A percentile compares a stretch with the other conserved stretches of the same genome.
These are phyloP conservation scores for Acrocyrtus sp. DNA, from an alignment of 2,888 invertebrate species.

Conservation along the genomic window DNA sequence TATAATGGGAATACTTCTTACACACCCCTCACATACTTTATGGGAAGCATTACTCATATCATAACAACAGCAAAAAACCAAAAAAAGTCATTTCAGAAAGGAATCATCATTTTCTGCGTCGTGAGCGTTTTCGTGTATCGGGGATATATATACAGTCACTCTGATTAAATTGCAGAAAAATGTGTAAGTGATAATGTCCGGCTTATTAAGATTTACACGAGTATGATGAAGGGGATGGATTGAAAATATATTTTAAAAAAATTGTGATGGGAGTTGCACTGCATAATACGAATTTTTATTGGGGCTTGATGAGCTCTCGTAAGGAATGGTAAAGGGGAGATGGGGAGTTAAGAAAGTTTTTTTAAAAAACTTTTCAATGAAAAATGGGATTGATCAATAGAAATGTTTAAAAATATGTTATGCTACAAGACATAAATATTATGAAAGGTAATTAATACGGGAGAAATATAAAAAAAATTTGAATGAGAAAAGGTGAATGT, in stretches of 20 bases:
- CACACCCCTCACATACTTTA: conserved; percentile 61
- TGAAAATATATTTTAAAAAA: background rate
- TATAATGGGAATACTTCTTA: conserved; percentile 11
- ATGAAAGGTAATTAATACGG: background rate
- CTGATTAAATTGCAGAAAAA: background rate
- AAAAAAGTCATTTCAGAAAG: conserved; percentile 39
- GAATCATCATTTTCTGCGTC: conserved; percentile 11
- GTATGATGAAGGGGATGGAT: background rate
- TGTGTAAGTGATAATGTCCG: conserved; percentile 6
- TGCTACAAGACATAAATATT: background rate
- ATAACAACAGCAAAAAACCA: conserved; percentile 49
- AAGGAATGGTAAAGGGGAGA: background rate
- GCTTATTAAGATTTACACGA: conserved; percentile 27
- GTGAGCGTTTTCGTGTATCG: background rate
- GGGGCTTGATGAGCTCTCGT: background rate
- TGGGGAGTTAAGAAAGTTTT: background rate
- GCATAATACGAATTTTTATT: too few species aligned
- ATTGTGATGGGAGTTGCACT: background rate
- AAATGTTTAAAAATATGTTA: background rate
- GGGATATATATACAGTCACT: background rate
- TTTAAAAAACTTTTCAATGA: too few species aligned
- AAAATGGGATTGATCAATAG: background rate
- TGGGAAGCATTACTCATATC: conserved; percentile 59
- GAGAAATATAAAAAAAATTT: too few species aligned
- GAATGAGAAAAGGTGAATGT: background rate